Evolutionary conservation across 2,113 vertebrate genomes (phyloP).

Genomic region (Saccopteryx leptura): DNA sequence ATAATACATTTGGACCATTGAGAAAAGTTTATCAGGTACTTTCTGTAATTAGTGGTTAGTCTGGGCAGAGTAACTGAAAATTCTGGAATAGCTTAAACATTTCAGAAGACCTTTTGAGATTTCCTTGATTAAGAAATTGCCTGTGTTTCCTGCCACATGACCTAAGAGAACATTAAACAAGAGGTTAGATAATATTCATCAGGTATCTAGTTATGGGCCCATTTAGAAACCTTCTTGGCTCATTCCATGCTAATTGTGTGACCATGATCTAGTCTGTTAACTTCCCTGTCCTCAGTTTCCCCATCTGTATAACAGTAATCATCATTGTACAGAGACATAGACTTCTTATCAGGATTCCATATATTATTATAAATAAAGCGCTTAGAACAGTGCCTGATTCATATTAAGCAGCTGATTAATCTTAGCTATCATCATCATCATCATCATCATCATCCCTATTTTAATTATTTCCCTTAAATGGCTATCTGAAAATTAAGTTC

Average conservation of each 20-base stretch:
- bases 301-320: background rate
- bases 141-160: background rate
- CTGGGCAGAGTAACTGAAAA: background rate
- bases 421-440: background rate
- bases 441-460: background rate
- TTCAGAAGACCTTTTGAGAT: conserved; percentile 38
- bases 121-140: background rate
- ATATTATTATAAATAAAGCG: background rate
- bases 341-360: background rate
- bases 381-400: background rate
- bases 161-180: background rate
- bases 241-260: background rate
- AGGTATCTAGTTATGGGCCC: background rate
- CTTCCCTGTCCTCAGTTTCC: background rate
- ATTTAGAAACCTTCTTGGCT: background rate
- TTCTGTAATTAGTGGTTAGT: conserved; percentile 17
- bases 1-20: background rate
- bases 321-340: background rate
- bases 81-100: conserved; percentile 1
- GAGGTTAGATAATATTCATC: background rate
- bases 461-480: conserved; percentile 1
- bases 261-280: background rate
- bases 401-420: background rate
- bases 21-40: conserved; percentile 2
- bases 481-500: background rate